phyloP scores from a whole-genome alignment of 2,888 invertebrate genomes.

The Pollenia angustigena region DNA sequence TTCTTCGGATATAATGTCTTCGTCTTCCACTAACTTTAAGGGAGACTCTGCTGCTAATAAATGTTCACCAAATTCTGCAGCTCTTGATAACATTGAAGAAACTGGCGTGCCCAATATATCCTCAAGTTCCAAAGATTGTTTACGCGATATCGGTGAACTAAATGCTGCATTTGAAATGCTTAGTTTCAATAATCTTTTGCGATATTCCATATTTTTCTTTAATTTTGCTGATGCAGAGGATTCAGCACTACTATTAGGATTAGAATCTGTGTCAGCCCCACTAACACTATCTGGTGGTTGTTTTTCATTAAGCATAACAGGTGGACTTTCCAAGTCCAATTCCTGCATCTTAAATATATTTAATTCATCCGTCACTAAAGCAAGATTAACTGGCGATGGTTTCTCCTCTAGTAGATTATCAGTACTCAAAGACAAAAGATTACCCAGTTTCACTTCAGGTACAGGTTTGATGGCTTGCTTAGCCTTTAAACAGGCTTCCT shows the following conservation, averaged over 20 bases:
- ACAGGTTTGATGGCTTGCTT: constrained; percentile 23
- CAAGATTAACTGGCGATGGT: neutral
- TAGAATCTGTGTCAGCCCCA: constrained; percentile 70
- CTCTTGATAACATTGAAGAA: constrained; percentile 73
- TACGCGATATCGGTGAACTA: constrained; percentile 74
- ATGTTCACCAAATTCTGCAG: constrained; percentile 74
- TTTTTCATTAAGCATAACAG: constrained; percentile 60
- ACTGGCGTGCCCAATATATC: constrained; percentile 54
- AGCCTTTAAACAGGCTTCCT: constrained; percentile 75
- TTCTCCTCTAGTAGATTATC: constrained; percentile 68
- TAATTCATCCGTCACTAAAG: neutral
- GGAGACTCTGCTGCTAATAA: constrained; percentile 74
- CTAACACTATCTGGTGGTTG: constrained; percentile 54
- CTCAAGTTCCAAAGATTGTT: constrained; percentile 13
- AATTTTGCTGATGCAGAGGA: constrained; percentile 88
- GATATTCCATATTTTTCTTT: constrained; percentile 76
- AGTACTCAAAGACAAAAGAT: constrained; percentile 73
- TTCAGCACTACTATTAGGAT: constrained; percentile 81
- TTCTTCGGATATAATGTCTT: constrained; percentile 74
- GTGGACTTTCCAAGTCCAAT: constrained; percentile 72
- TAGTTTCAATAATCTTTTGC: constrained; percentile 77
- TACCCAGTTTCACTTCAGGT: constrained; percentile 73
- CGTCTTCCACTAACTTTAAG: constrained; percentile 76
- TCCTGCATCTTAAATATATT: constrained; percentile 3
- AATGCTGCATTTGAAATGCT: constrained; percentile 77